phyloP scores from a whole-genome alignment of 2,888 invertebrate genomes.

The Drosophila paramelanica region DNA sequence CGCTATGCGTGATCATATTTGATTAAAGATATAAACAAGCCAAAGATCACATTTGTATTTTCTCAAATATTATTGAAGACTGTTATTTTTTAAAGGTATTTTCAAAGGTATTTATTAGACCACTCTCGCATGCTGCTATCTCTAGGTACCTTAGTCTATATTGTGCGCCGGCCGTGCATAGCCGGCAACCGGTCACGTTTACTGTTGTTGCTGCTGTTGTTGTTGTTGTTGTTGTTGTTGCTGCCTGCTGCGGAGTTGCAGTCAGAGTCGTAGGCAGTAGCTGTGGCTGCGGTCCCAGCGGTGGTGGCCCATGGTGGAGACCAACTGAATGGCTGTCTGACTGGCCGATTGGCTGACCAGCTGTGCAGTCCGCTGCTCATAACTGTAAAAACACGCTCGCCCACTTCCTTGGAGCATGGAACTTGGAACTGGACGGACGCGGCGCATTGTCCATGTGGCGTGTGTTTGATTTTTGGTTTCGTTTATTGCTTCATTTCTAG shows the following conservation, averaged over 20 bases:
- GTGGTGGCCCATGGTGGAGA: slow-evolving; percentile 46
- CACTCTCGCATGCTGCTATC: slow-evolving; percentile 38
- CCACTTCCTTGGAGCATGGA: slow-evolving; percentile 70
- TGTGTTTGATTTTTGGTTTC: slow-evolving; percentile 72
- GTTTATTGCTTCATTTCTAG: slow-evolving; percentile 55
- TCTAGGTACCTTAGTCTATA: slow-evolving; percentile 51
- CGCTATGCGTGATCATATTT: too few species aligned
- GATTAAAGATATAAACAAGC: too few species aligned
- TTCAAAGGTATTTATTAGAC: slow-evolving; percentile 5
- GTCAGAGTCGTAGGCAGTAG: slow-evolving; percentile 19
- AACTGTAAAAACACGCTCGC: slow-evolving; percentile 82
- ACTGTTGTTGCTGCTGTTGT: slow-evolving; percentile 17
- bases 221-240: slow-evolving; percentile 13
- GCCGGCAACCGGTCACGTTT: slow-evolving; percentile 79
- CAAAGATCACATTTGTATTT: too few species aligned
- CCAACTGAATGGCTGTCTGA: slow-evolving; percentile 37
- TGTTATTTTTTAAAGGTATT: neutral
- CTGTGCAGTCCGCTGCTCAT: slow-evolving; percentile 69
- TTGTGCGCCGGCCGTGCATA: slow-evolving; percentile 51
- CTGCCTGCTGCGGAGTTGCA: slow-evolving; percentile 4
- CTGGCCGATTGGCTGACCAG: slow-evolving; percentile 55
- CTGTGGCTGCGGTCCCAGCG: slow-evolving; percentile 17
- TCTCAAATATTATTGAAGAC: too few species aligned
- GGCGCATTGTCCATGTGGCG: slow-evolving; percentile 54
- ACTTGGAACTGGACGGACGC: slow-evolving; percentile 1